phyloP scores from a whole-genome alignment of 2,888 invertebrate species.

The Byasa hedistus region DNA sequence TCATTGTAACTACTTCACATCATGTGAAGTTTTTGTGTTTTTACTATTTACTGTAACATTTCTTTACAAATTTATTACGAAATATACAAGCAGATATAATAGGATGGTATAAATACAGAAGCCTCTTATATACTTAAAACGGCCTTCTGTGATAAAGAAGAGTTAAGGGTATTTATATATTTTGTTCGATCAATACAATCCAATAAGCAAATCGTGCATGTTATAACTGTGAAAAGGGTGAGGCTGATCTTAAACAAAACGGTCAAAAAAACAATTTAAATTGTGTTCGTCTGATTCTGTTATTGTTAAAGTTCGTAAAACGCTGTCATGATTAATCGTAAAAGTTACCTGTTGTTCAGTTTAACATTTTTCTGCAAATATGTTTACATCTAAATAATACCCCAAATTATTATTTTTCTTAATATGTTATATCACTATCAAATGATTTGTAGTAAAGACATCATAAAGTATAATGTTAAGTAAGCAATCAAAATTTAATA shows the following conservation, averaged over 20 bases:
- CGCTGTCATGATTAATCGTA: not conserved
- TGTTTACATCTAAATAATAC: constrained; percentile 18
- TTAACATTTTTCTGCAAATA: constrained; percentile 14
- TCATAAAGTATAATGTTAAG: no score
- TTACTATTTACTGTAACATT: no score
- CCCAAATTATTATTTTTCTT: not conserved
- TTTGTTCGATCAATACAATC: constrained; percentile 3
- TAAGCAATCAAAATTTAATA: no score
- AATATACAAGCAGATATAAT: constrained; percentile 13
- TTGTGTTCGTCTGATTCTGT: not conserved
- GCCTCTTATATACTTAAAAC: constrained; percentile 3
- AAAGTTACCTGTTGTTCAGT: constrained; percentile 19
- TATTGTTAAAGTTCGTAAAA: no score
- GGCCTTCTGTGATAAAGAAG: constrained; percentile 14
- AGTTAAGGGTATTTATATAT: constrained; percentile 3
- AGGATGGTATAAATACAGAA: not conserved
- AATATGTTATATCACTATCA: no score
- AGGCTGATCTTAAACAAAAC: constrained; percentile 7
- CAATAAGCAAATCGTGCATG: not conserved
- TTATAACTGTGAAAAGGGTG: constrained; percentile 9
- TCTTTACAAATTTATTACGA: not conserved
- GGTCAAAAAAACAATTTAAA: not conserved
- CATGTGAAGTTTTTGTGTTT: not conserved
- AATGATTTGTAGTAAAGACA: no score
- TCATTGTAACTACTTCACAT: not conserved